Conservation (phyloP, 2,888 invertebrate genomes). For the Drosophila kuntzei region DNA sequence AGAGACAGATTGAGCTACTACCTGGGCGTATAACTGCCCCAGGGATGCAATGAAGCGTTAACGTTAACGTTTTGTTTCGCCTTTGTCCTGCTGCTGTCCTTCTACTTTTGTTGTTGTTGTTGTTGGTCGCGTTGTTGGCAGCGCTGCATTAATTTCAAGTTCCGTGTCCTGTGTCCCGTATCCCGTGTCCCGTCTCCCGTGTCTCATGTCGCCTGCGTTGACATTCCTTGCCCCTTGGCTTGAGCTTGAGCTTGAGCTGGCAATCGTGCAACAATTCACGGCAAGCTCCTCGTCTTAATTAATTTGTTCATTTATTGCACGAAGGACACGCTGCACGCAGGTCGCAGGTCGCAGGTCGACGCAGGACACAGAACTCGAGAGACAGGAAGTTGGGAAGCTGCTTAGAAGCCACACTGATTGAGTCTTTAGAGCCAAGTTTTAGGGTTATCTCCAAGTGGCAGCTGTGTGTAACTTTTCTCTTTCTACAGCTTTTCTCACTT, state of each 20-base stretch:
- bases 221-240: constrained; percentile 34
- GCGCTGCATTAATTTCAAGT: constrained; percentile 71
- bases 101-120: constrained; percentile 15
- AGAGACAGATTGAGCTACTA: constrained; percentile 12
- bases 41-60: constrained; percentile 73
- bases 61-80: constrained; percentile 75
- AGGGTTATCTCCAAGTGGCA: constrained; percentile 55
- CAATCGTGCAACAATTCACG: constrained; percentile 78
- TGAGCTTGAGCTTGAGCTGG: constrained; percentile 25
- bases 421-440: constrained; percentile 55
- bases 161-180: constrained; percentile 37
- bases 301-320: constrained; percentile 76
- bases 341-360: neutral
- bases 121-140: constrained; percentile 38
- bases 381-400: constrained; percentile 35
- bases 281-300: constrained; percentile 68
- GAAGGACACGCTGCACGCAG: constrained; percentile 14
- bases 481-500: constrained; percentile 37
- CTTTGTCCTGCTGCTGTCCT: constrained; percentile 53
- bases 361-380: neutral
- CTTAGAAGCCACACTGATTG: constrained; percentile 62
- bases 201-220: constrained; percentile 52
- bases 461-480: constrained; percentile 41
- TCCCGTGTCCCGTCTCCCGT: constrained; percentile 35
- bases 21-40: constrained; percentile 23